Base-by-base conservation (phyloP, 2,113 vertebrate species). In the Poeciliopsis turrubarensis region DNA sequence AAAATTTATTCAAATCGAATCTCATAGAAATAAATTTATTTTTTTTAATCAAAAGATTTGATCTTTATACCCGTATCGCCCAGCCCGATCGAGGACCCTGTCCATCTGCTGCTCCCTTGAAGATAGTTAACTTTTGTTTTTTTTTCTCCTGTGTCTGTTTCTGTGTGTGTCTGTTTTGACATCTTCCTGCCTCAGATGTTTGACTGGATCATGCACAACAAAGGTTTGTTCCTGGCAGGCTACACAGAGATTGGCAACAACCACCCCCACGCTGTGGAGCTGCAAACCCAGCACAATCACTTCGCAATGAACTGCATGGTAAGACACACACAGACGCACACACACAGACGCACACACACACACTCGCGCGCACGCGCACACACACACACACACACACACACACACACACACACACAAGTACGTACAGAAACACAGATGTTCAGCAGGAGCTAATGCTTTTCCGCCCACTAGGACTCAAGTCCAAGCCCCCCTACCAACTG, bases 241-340 rank as follows among this genome's bases (percentile, higher is more conserved):
- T 99, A 99, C 93, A 99, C 98, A 0, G 98, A 99, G 91, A 99
- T 99, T 0, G 98, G 98, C 84, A 97, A 97, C 93, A 98, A 96
- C 93, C 97, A 99, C 74, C 96, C 97, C 14, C 98, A 99, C 0
- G 96, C 98, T 0, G 94, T 97, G 92, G 98, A 99, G 89, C 97
- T 99, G 86, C 98, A 99, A 93, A 99, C 98, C 37, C 98, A 99
- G 93, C 98, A 99, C 95, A 98, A 96, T 94, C 98, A 99, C 93
- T 99, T 99, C 34, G 97, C 98, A 17, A 99, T 99, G 97, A 99
- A 99, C 92, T 99, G 97, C 93, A 99, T 99, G 98, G 98, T 99
- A 95, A 97, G 97, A 83, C 70, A 64, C 51, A 8, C 44, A 34
- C 29, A 22, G 63, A 26, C 77, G 51, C 7, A 0, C 32, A 8